These are phyloP conservation scores for Abscondita cerata DNA, from an alignment of 2,888 invertebrate genomes.

Conservation along the genomic window DNA sequence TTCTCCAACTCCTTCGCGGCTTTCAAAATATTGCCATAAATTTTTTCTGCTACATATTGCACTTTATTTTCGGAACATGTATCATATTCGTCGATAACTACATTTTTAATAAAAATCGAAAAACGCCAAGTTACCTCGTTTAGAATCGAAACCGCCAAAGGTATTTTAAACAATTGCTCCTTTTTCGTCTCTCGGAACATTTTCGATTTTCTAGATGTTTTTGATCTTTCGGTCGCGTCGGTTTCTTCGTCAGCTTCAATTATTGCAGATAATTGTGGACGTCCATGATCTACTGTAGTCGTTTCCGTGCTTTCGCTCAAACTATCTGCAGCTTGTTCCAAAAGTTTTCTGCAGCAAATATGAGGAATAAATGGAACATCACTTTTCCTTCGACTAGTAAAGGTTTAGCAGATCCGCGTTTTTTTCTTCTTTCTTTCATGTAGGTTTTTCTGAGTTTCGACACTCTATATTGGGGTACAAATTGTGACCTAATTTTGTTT, in stretches of 20 bases:
- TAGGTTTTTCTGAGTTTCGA: neutral
- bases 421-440: neutral
- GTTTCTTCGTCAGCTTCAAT: no score
- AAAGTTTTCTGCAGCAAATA: no score
- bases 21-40: neutral
- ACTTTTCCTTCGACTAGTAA: no score
- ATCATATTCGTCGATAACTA: neutral
- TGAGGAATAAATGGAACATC: no score
- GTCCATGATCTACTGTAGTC: no score
- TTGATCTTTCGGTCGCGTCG: neutral
- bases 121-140: neutral
- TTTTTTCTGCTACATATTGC: neutral
- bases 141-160: neutral
- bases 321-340: no score
- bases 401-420: no score
- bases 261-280: no score
- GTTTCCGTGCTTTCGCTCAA: no score
- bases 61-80: neutral
- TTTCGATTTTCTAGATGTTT: neutral
- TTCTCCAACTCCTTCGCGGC: neutral
- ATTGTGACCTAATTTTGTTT: neutral
- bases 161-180: no score
- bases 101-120: neutral
- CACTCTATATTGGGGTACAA: neutral
- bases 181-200: no score